Evolutionary conservation across 2,888 invertebrate genomes (phyloP).

Genomic region (Diaprepes abbreviatus): DNA sequence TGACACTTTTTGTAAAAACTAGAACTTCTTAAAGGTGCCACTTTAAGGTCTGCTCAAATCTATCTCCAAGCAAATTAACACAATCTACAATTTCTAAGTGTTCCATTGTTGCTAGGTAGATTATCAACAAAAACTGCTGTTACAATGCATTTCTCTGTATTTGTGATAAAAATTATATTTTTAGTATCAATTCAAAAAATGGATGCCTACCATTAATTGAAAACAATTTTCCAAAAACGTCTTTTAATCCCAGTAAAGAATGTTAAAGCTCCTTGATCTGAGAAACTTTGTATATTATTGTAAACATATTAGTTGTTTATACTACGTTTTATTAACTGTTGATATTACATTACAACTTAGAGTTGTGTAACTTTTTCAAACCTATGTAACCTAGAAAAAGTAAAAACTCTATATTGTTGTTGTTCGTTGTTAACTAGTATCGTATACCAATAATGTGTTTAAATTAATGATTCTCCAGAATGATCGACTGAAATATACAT

Average conservation of each 20-base stretch:
- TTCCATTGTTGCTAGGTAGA: no score
- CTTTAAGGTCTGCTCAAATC: no score
- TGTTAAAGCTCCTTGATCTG: neutral
- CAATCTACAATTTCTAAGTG: no score
- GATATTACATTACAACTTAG: constrained; percentile 32
- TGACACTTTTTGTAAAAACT: no score
- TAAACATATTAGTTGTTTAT: constrained; percentile 33
- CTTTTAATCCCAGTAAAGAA: neutral
- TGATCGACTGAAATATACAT: neutral
- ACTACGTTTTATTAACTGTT: constrained; percentile 37
- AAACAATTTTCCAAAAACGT: no score
- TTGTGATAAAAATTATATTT: no score
- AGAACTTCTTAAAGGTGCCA: no score
- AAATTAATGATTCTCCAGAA: neutral
- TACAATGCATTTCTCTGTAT: no score
- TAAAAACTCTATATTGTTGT: constrained; percentile 40
- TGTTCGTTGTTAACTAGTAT: constrained; percentile 43
- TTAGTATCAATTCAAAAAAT: no score
- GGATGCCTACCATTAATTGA: no score
- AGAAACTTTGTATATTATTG: constrained; percentile 27
- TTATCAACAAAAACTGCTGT: no score
- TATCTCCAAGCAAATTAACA: no score
- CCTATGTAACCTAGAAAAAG: constrained; percentile 36
- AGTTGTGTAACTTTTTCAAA: constrained; percentile 29
- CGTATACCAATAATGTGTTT: constrained; percentile 18